These are phyloP conservation scores for Chymomyza fuscimana DNA, from an alignment of 2,888 invertebrate genomes.

Conservation along the genomic window DNA sequence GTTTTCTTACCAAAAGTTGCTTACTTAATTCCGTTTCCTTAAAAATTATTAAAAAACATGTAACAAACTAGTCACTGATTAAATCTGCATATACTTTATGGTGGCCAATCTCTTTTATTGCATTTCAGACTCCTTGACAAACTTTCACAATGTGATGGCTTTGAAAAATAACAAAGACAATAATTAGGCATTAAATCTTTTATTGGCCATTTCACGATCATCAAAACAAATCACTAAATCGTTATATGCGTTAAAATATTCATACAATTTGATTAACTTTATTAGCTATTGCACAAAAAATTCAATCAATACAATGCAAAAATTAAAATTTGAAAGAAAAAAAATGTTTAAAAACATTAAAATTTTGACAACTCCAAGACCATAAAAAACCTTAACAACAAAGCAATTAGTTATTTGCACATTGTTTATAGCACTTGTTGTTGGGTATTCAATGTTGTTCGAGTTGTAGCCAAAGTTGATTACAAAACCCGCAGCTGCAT, in stretches of 20 bases:
- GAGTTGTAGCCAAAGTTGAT: slow-evolving; percentile 17
- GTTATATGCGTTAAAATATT: neutral
- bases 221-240: no score
- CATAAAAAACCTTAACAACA: slow-evolving; percentile 23
- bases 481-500: slow-evolving; percentile 53
- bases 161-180: no score
- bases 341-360: neutral
- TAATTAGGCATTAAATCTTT: no score
- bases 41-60: no score
- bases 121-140: no score
- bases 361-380: slow-evolving; percentile 14
- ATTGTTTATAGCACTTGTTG: slow-evolving; percentile 31
- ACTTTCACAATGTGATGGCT: no score
- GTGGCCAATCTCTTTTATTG: no score
- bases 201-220: no score
- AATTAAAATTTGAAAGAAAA: neutral
- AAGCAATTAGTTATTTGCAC: slow-evolving; percentile 59
- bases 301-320: neutral
- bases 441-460: slow-evolving; percentile 1
- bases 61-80: no score
- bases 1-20: no score
- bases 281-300: neutral
- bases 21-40: no score
- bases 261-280: neutral
- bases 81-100: slow-evolving; percentile 1